Conservation (phyloP, 2,113 vertebrate species). For the Cepphus grylle region DNA sequence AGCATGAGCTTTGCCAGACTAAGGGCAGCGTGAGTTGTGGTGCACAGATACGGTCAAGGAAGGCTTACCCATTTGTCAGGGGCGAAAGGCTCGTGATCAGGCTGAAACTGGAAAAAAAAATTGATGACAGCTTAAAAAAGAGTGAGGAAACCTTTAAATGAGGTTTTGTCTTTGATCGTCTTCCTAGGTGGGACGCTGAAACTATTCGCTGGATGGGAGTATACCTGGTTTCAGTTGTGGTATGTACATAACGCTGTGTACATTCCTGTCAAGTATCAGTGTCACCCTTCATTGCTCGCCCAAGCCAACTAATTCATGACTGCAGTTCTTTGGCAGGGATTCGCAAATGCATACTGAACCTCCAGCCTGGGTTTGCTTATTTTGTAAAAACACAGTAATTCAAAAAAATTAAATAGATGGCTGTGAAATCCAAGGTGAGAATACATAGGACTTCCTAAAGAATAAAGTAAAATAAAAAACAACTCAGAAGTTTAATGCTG, state of each 20-base stretch:
- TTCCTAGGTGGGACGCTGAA: not conserved
- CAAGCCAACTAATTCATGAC: not conserved
- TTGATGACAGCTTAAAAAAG: not conserved
- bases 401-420: not conserved
- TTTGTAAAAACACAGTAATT: not conserved
- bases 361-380: not conserved
- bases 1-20: not conserved
- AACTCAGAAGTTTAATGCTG: not conserved
- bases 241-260: not conserved
- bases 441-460: not conserved
- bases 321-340: not conserved
- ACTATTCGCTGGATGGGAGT: not conserved
- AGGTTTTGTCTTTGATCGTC: not conserved
- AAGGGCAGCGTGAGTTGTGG: not conserved
- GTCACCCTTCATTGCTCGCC: not conserved
- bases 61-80: not conserved
- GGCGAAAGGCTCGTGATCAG: not conserved
- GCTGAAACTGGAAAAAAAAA: not conserved
- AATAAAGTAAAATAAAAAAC: not conserved
- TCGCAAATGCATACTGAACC: not conserved
- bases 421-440: not conserved
- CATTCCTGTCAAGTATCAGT: not conserved
- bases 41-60: not conserved
- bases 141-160: not conserved
- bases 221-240: not conserved